A percentile compares a stretch with the other conserved stretches of the same genome.
Evolutionary conservation across 2,797 vertebrate genomes (phyloP).

Genomic region (Sebastes alutus): DNA sequence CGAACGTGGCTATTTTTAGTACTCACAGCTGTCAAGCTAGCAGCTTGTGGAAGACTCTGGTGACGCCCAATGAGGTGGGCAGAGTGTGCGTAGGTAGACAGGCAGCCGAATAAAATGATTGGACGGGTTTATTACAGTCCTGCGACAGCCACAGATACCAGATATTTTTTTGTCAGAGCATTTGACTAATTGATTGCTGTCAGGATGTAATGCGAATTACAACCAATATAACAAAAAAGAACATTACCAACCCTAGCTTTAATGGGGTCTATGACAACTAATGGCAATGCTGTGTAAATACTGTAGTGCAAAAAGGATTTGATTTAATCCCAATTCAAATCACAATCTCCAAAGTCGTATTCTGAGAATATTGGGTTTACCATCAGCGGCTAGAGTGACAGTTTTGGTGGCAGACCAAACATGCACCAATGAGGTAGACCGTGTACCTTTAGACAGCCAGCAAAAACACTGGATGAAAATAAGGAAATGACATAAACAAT

Average conservation of each 20-base stretch:
- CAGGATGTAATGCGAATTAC: neutral
- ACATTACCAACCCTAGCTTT: neutral
- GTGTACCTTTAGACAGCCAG: constrained; percentile 48
- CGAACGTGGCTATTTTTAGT: neutral
- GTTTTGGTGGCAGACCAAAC: constrained; percentile 41
- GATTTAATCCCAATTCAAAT: constrained; percentile 56
- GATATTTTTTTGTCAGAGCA: neutral
- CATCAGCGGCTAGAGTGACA: constrained; percentile 5
- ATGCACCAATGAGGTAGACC: constrained; percentile 65
- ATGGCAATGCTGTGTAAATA: constrained; percentile 22
- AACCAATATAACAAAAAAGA: neutral
- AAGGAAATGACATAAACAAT: constrained; percentile 32
- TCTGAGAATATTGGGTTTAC: constrained; percentile 50
- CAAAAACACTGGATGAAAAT: constrained; percentile 46
- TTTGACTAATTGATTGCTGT: neutral
- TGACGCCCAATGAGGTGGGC: accelerated
- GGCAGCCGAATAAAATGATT: neutral
- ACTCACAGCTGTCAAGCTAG: neutral
- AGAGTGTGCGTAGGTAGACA: too few relatives aligned
- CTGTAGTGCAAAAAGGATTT: constrained; percentile 70
- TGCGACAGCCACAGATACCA: neutral
- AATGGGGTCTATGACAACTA: neutral
- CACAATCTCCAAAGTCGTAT: constrained; percentile 44
- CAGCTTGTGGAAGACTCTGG: neutral
- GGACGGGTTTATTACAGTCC: neutral